Conservation (phyloP, 2,797 vertebrate genomes). For the Betta splendens region DNA sequence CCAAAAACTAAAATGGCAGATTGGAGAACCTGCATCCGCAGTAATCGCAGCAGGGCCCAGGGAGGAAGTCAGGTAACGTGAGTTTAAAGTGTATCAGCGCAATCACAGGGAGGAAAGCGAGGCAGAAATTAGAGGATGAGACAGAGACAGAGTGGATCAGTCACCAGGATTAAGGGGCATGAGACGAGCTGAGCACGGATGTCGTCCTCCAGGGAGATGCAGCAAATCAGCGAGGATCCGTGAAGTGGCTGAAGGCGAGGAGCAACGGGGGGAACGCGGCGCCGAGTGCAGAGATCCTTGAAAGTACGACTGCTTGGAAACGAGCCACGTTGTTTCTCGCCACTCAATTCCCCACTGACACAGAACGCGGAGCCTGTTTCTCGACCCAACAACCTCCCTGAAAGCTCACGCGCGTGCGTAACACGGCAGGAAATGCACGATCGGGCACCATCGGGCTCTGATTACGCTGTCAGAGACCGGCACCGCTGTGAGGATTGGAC, state of each 20-base stretch:
- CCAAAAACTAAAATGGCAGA: too few species aligned
- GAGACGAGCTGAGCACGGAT: not conserved
- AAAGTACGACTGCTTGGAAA: not conserved
- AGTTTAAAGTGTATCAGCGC: too few species aligned
- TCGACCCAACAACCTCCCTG: not conserved
- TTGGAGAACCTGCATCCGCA: too few species aligned
- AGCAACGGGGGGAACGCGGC: constrained; percentile 28
- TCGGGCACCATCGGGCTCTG: too few species aligned
- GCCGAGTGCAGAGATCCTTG: constrained; percentile 17
- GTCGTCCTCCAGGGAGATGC: not conserved
- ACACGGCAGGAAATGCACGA: constrained; percentile 3
- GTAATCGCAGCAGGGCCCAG: too few species aligned
- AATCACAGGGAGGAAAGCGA: constrained; percentile 3
- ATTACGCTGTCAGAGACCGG: constrained; percentile 52
- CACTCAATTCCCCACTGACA: too few species aligned
- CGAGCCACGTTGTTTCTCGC: not conserved
- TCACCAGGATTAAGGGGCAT: constrained; percentile 24
- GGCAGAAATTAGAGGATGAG: not conserved
- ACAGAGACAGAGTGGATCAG: not conserved
- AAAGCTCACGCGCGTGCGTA: constrained; percentile 11
- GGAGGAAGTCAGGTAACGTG: too few species aligned
- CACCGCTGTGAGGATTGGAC: constrained; percentile 36
- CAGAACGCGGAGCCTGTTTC: not conserved
- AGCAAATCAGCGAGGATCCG: constrained; percentile 10
- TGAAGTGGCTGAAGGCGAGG: constrained; percentile 28